phyloP scores from a whole-genome alignment of 1,140 invertebrate species.

The Caligus rogercresseyi region DNA sequence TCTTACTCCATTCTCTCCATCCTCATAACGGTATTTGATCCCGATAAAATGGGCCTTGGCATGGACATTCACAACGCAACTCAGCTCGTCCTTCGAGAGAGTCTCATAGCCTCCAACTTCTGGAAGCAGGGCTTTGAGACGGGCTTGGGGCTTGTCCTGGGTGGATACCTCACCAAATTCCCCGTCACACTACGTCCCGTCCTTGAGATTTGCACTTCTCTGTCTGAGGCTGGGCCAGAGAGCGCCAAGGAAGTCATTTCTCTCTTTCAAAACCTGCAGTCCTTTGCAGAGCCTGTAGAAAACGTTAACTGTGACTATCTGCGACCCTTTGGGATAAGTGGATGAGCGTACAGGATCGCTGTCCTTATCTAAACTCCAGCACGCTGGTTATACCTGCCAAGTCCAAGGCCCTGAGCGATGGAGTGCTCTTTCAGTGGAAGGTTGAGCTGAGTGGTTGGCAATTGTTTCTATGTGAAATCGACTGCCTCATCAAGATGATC shows the following conservation, averaged over 20 bases:
- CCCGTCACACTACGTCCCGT: not conserved
- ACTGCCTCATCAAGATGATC: not conserved
- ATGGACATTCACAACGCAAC: constrained; percentile 1
- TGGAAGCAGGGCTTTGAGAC: constrained; percentile 12
- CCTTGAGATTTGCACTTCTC: not conserved
- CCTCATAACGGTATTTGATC: constrained; percentile 6
- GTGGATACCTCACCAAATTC: not conserved
- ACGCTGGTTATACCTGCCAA: not conserved
- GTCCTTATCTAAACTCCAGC: not conserved
- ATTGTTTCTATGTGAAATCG: not conserved
- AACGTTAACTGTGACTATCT: not conserved
- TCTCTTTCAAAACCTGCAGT: not conserved
- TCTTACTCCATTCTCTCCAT: constrained; percentile 2
- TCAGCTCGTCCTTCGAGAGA: not conserved
- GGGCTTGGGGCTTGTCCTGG: not conserved
- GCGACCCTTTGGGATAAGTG: not conserved
- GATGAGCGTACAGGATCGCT: not conserved
- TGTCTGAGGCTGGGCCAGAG: not conserved
- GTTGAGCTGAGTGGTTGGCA: not conserved
- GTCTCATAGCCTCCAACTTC: constrained; percentile 4
- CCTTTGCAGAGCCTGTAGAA: constrained; percentile 5
- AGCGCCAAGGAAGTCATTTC: not conserved
- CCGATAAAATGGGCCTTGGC: not conserved
- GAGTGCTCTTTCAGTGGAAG: not conserved
- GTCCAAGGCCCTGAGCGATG: not conserved